Evolutionary conservation across 1,140 invertebrate species (phyloP).

Genomic region (Carcinoscorpius rotundicauda): DNA sequence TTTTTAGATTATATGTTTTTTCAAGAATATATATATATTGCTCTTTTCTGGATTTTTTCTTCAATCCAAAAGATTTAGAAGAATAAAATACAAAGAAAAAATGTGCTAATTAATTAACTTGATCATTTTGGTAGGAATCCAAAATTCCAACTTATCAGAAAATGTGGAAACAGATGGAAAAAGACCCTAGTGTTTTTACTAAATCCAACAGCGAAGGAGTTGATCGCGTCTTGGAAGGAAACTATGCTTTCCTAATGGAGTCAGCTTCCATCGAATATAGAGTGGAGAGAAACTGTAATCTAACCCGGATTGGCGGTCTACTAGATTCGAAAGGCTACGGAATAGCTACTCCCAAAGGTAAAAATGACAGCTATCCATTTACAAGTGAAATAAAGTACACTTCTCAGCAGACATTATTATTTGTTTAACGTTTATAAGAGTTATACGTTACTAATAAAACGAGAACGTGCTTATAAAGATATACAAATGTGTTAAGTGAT

Average conservation of each 20-base stretch:
- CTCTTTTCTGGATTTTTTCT: too few relatives aligned
- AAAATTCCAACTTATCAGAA: conserved; percentile 40
- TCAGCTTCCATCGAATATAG: conserved; percentile 67
- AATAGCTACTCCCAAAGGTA: conserved; percentile 34
- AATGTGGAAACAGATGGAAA: conserved; percentile 75
- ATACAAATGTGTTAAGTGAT: too few relatives aligned
- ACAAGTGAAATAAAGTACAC: too few relatives aligned
- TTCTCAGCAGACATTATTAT: too few relatives aligned
- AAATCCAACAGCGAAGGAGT: conserved; percentile 73
- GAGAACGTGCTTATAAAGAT: too few relatives aligned
- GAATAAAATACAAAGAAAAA: too few relatives aligned
- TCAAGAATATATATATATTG: too few relatives aligned
- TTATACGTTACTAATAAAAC: too few relatives aligned
- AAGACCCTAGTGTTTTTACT: conserved; percentile 67
- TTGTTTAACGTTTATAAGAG: too few relatives aligned
- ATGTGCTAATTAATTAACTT: background rate
- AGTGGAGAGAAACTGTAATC: conserved; percentile 56
- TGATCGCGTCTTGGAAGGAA: conserved; percentile 57
- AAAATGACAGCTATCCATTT: conserved; percentile 3
- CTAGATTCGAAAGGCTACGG: conserved; percentile 48
- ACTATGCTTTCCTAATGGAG: conserved; percentile 71
- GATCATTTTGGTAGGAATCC: conserved; percentile 19
- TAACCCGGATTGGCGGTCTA: conserved; percentile 59
- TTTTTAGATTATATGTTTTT: too few relatives aligned
- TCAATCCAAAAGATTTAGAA: too few relatives aligned